Conservation (phyloP, 2,797 vertebrate species). For the Rhynchonycteris naso region DNA sequence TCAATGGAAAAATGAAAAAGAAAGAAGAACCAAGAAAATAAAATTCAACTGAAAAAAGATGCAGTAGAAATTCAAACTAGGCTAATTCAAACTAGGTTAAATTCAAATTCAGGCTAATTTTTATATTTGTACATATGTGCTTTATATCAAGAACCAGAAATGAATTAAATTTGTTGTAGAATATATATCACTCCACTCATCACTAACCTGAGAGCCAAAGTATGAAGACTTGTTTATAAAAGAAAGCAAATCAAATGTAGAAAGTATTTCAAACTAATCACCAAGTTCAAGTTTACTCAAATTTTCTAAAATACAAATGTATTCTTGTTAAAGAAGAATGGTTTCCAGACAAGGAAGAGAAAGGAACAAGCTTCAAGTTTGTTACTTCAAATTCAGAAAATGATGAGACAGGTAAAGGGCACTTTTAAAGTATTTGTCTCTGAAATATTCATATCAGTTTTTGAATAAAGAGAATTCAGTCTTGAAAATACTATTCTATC, state of each 20-base stretch:
- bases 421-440: background rate
- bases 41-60: constrained; percentile 64
- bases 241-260: constrained; percentile 90
- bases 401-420: background rate
- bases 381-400: background rate
- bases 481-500: constrained; percentile 83
- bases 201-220: constrained; percentile 87
- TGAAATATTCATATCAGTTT: constrained; percentile 79
- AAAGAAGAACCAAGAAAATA: background rate
- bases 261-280: constrained; percentile 89
- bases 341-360: constrained; percentile 17
- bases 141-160: constrained; percentile 54
- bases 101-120: constrained; percentile 63
- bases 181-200: constrained; percentile 55
- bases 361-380: constrained; percentile 1
- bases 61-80: constrained; percentile 66
- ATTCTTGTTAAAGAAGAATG: background rate
- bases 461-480: constrained; percentile 87
- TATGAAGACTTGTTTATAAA: constrained; percentile 93
- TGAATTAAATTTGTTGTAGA: constrained; percentile 53
- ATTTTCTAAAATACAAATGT: constrained; percentile 68
- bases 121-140: constrained; percentile 57
- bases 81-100: constrained; percentile 64
- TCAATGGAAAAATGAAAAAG: no score
- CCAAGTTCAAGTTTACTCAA: constrained; percentile 92